Percentiles rank a stretch among this genome's conserved stretches.
Evolutionary conservation across 2,797 vertebrate genomes (phyloP).

Genomic region (Enteromius treurensis): DNA sequence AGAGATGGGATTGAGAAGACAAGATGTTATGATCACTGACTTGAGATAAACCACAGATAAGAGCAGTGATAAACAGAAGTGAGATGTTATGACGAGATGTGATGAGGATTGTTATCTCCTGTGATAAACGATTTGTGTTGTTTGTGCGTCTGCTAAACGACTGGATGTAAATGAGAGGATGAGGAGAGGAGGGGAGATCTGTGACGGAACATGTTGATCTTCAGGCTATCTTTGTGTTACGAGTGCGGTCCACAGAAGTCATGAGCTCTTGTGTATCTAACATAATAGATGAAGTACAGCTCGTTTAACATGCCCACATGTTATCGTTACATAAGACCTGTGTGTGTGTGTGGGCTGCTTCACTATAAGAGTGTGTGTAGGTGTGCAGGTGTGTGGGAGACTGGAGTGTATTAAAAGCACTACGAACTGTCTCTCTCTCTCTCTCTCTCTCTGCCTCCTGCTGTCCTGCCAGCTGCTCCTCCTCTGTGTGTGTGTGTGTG

Average conservation of each 20-base stretch:
- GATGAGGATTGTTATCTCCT: background rate
- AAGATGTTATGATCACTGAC: no score
- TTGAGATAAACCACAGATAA: no score
- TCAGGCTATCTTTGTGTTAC: conserved; percentile 68
- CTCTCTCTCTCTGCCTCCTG: background rate
- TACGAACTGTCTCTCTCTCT: conserved; percentile 16
- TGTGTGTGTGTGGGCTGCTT: conserved; percentile 19
- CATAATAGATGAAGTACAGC: background rate
- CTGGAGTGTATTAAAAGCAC: conserved; percentile 12
- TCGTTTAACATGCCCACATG: background rate
- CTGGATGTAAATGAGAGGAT: background rate
- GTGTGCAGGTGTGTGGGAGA: conserved; percentile 28
- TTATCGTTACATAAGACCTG: conserved; percentile 4
- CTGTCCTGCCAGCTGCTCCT: conserved; percentile 27
- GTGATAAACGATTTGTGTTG: background rate
- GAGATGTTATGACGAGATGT: background rate
- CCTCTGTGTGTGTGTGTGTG: background rate
- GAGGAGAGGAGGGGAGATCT: background rate
- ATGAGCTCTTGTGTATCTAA: background rate
- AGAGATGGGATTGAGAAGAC: background rate
- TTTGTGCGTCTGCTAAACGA: background rate
- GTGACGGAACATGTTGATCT: background rate
- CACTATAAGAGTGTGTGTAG: background rate
- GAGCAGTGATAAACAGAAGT: background rate
- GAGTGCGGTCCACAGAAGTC: conserved; percentile 65